Evolutionary conservation across 2,113 vertebrate genomes (phyloP), one percentile per base, ranked within the genome.

Genomic region (Bubo bubo): DNA sequence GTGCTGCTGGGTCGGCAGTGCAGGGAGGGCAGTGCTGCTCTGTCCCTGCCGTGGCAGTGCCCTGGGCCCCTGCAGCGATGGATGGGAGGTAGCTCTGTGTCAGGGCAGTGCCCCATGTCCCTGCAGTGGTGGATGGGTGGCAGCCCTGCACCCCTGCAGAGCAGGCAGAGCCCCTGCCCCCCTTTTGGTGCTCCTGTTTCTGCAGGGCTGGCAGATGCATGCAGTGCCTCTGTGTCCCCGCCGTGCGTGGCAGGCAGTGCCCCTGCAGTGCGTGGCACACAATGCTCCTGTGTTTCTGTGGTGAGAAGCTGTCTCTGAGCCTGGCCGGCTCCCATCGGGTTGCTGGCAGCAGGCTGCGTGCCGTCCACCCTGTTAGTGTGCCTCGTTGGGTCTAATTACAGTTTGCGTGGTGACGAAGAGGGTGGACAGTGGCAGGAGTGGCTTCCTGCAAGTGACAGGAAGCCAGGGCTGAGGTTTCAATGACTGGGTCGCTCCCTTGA

Each of bases 381-480:
- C 81, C 71, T 95, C 22, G 3, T 79, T 92, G 91, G 86, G 82
- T 90, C 77, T 95, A 93, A 95, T 96, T 90, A 74, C 87, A 79
- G 70, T 55, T 82, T 62, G 60, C 8, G 27, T 52, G 73, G 77
- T 93, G 96, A 95, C 4, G 35, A 93, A 90, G 85, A 96, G 68
- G 79, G 88, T 88, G 94, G 92, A 93, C 93, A 92, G 95, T 90
- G 62, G 88, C 88, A 92, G 96, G 93, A 86, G 87, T 91, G 84
- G 96, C 89, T 95, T 94, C 79, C 91, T 96, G 87, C 37, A 8
- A 26, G 45, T 49, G 47, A 16, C 32, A 56, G 79, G 83, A 74
- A 84, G 90, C 72, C 85, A 39, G 60, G 81, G 79, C 66, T 56
- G 86, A 79, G 79, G 92, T 92, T 95, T 95, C 79, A 50, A 10